Percentiles rank a stretch among this genome's conserved stretches.
Conservation (phyloP, 1,140 invertebrate species). For the Tetramorium alpestre region DNA sequence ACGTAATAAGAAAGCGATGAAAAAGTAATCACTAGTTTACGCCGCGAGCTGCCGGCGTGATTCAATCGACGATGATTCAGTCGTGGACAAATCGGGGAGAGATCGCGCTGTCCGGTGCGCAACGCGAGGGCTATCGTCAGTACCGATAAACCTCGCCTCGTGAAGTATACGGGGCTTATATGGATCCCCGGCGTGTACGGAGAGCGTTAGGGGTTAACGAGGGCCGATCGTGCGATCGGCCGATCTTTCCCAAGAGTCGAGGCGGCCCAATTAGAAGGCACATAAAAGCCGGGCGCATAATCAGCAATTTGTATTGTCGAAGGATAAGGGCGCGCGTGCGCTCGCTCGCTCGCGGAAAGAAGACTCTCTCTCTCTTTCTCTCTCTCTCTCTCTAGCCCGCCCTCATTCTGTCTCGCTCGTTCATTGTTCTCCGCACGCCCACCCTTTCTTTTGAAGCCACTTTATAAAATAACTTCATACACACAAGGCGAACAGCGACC, state of each 20-base stretch:
- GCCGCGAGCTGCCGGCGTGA: background rate
- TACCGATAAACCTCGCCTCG: conserved; percentile 27
- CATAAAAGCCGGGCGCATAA: conserved; percentile 79
- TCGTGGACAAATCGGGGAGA: conserved; percentile 9
- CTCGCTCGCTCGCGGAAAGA: conserved; percentile 18
- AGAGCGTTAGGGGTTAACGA: conserved; percentile 80
- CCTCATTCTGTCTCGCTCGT: background rate
- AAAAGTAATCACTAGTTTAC: background rate
- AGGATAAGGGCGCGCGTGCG: conserved; percentile 63
- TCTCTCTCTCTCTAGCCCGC: background rate
- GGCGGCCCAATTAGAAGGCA: conserved; percentile 81
- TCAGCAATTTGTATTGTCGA: conserved; percentile 81
- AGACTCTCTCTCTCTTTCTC: conserved; percentile 17
- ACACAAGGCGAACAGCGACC: conserved; percentile 43
- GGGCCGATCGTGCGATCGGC: conserved; percentile 77
- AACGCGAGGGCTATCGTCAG: background rate
- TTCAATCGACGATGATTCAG: background rate
- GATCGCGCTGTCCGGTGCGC: background rate
- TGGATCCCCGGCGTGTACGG: conserved; percentile 67
- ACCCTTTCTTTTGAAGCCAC: conserved; percentile 45
- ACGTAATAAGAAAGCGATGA: background rate
- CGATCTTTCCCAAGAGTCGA: conserved; percentile 79
- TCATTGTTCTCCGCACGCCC: conserved; percentile 37
- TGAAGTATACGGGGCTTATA: conserved; percentile 38
- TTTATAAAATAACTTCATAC: conserved; percentile 77